A percentile compares a stretch with the other conserved stretches of the same genome.
Evolutionary conservation across 2,797 vertebrate species (phyloP).

Genomic region (Poliocrania exsul): DNA sequence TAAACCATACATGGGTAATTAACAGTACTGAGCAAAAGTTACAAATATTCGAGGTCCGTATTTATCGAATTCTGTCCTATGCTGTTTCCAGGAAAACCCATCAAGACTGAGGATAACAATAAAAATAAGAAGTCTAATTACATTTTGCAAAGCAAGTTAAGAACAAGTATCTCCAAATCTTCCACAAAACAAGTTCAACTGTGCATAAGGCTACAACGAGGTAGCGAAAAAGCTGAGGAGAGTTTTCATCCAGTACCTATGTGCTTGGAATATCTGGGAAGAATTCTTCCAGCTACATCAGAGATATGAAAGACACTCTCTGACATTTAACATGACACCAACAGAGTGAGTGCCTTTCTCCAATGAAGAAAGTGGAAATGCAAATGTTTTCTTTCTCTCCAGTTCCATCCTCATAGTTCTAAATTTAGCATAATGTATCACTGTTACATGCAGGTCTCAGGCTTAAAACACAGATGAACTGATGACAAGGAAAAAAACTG

Average conservation of each 20-base stretch:
- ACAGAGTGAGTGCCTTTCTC: background rate
- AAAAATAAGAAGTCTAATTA: background rate
- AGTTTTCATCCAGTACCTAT: background rate
- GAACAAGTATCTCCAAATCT: background rate
- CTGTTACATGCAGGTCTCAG: background rate
- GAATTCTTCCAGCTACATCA: conserved; percentile 5
- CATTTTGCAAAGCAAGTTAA: background rate
- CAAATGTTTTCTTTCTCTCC: background rate
- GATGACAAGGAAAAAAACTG: background rate
- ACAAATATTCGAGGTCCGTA: background rate
- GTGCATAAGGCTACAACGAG: background rate
- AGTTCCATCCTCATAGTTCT: background rate
- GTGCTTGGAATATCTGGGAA: conserved; percentile 15
- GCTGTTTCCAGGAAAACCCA: background rate
- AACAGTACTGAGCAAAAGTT: background rate
- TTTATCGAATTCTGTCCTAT: background rate
- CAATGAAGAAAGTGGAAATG: background rate
- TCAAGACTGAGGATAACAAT: background rate
- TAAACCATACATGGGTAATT: background rate
- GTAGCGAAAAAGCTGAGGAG: conserved; percentile 14
- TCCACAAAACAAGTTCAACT: background rate
- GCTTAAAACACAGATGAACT: background rate
- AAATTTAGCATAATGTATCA: background rate
- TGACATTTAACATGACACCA: background rate
- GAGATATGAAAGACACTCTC: background rate